These are phyloP conservation scores for Plebejus argus DNA, from an alignment of 2,888 invertebrate species.

Conservation along the genomic window DNA sequence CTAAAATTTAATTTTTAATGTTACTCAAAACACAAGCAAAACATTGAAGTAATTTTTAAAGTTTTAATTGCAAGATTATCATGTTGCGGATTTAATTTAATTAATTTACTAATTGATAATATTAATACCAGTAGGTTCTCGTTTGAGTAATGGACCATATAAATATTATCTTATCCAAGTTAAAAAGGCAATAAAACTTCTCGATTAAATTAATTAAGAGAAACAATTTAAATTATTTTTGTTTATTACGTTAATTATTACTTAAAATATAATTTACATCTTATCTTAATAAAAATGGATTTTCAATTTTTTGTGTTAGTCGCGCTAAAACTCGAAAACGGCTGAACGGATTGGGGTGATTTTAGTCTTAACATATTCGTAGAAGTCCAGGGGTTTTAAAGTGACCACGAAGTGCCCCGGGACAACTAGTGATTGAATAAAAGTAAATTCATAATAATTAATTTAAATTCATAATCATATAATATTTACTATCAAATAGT, in stretches of 20 bases:
- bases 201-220: neutral
- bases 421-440: too few species aligned
- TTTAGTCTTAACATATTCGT: too few species aligned
- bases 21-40: neutral
- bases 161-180: conserved; percentile 19
- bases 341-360: too few species aligned
- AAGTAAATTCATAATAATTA: too few species aligned
- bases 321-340: too few species aligned
- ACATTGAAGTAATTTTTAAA: neutral
- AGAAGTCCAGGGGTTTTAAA: too few species aligned
- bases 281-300: too few species aligned
- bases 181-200: neutral
- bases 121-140: conserved; percentile 14
- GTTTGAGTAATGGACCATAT: conserved; percentile 19
- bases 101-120: conserved; percentile 15
- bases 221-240: neutral
- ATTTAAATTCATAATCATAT: too few species aligned
- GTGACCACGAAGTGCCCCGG: too few species aligned
- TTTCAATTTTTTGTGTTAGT: too few species aligned
- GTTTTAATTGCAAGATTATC: neutral
- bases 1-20: neutral
- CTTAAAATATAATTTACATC: neutral
- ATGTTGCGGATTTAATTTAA: neutral
- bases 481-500: too few species aligned
- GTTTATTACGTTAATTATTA: neutral